Base-by-base conservation (phyloP, 2,113 vertebrate species). In the Psettodes erumei region DNA sequence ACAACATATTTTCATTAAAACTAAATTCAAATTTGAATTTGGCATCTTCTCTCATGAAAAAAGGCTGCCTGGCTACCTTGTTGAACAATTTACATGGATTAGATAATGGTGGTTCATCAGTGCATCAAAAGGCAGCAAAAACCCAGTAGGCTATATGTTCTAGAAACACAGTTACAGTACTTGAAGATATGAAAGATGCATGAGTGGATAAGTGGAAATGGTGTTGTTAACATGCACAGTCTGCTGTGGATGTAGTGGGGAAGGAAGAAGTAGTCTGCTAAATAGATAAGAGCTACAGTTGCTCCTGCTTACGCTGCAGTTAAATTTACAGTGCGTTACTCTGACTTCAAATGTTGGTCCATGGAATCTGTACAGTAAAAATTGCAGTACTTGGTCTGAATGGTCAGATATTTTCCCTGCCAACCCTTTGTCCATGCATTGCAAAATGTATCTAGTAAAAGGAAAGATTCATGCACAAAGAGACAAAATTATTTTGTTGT, bases 181-280 rank as follows among this genome's bases (percentile, higher is more conserved):
- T 43, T 42, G 40, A 59, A 23, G 33, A 58, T 47, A 21, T 78
- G 33, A 83, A 83, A 65, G 21, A 74, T 74, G 37, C 50, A 83
- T 18, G 32, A 65, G 35, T 48, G 64, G 55, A 75, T 32, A 64
- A 13, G 38, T n/a, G 23, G 30, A 75, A 67, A 42, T 33, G 3
- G 13, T 70, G 60, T 45, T 69, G 48, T 32, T 10, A 32, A 64
- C 19, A 32, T 13, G 37, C 42, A 58, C n/a, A n/a, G n/a, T n/a
- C n/a, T n/a, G n/a, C n/a, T n/a, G n/a, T n/a, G n/a, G n/a, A n/a
- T n/a, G n/a, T n/a, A n/a, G n/a, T n/a, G n/a, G 43, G 50, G 40
- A 30, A 32, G 35, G 28, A 35, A 21, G 19, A 75, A 60, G 35
- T n/a, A 9, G 56, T 55, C 32, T 2, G 28, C 35, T 60, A 51